Evolutionary conservation across 2,113 vertebrate species (phyloP).

Genomic region (Martes martes): DNA sequence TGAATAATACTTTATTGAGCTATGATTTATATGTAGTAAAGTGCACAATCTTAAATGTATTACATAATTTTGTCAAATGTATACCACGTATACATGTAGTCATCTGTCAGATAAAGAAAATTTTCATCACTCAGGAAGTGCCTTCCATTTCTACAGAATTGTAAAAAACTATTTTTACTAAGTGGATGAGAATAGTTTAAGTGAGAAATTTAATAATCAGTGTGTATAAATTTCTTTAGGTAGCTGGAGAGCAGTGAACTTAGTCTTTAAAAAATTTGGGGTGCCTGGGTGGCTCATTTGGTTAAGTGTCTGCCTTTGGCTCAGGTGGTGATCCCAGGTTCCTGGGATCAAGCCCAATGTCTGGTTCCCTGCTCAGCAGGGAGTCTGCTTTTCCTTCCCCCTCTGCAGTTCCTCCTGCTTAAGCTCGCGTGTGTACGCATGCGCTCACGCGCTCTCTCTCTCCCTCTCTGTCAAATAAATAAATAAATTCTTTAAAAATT

Average conservation of each 20-base stretch:
- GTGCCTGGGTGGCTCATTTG: too few relatives aligned
- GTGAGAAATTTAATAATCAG: not conserved
- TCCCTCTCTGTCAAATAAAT: too few relatives aligned
- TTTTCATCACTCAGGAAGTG: not conserved
- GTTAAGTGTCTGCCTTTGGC: too few relatives aligned
- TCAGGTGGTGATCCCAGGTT: too few relatives aligned
- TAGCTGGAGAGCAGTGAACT: not conserved
- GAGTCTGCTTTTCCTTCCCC: too few relatives aligned
- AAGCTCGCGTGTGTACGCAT: too few relatives aligned
- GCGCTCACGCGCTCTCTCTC: rapidly evolving
- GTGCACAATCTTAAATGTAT: not conserved
- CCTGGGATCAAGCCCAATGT: too few relatives aligned
- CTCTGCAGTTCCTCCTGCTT: too few relatives aligned
- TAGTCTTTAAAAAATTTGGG: not conserved
- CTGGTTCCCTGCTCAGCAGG: too few relatives aligned
- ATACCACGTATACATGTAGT: not conserved
- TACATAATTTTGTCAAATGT: not conserved
- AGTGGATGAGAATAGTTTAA: not conserved
- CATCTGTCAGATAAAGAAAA: not conserved
- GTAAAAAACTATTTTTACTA: not conserved
- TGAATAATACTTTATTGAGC: not conserved
- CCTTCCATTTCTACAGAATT: not conserved
- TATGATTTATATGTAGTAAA: not conserved
- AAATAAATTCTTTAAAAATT: too few relatives aligned
- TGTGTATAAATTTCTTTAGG: not conserved